These are phyloP conservation scores for Megalopta genalis DNA, from an alignment of 1,140 invertebrate genomes.

Conservation along the genomic window DNA sequence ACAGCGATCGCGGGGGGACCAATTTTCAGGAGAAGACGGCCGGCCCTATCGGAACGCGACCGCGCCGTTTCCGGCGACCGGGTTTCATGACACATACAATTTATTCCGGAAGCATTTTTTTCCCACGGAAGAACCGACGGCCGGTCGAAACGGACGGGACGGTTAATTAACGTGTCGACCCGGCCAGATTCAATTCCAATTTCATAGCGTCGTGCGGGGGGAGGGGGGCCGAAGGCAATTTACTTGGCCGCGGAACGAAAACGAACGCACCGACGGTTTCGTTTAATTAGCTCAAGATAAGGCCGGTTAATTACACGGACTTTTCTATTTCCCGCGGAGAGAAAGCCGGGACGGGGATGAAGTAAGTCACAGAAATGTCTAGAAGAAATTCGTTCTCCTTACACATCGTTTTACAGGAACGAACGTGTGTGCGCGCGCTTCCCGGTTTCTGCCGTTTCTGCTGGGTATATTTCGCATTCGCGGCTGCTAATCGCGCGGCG, in stretches of 20 bases:
- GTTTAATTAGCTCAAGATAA: conserved; percentile 20
- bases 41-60: not conserved
- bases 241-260: conserved; percentile 6
- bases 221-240: conserved; percentile 20
- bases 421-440: too few relatives aligned
- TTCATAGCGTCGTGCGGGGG: too few relatives aligned
- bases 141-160: not conserved
- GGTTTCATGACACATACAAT: not conserved
- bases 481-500: not conserved
- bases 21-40: too few relatives aligned
- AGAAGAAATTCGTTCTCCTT: not conserved
- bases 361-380: too few relatives aligned
- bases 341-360: too few relatives aligned
- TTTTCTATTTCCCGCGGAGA: not conserved
- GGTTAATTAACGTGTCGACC: conserved; percentile 37
- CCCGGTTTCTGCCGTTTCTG: not conserved
- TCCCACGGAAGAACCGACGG: not conserved
- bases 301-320: conserved; percentile 1
- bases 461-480: not conserved
- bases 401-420: too few relatives aligned
- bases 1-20: too few relatives aligned
- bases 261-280: not conserved
- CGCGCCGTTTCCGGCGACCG: too few relatives aligned
- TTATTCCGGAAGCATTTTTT: not conserved
- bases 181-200: conserved; percentile 39